phyloP scores from a whole-genome alignment of 2,888 invertebrate species.

The Chrysopilus asiliformis region DNA sequence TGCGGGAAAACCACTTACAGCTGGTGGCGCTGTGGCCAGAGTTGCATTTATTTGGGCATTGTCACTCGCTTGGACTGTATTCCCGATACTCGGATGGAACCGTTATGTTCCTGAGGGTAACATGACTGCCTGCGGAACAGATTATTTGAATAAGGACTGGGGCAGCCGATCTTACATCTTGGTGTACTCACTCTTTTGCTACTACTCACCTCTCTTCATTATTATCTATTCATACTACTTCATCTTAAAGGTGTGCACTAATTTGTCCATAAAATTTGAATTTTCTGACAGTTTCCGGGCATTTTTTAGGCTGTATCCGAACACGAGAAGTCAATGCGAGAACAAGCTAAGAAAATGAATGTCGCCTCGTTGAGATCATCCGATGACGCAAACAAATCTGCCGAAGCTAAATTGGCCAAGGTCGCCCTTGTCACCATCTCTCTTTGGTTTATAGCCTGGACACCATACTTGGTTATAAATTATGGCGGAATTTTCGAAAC shows the following conservation, averaged over 20 bases:
- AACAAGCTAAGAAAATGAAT: slow-evolving; percentile 52
- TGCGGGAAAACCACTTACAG: slow-evolving; percentile 39
- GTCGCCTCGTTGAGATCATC: slow-evolving; percentile 44
- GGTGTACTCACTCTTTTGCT: slow-evolving; percentile 37
- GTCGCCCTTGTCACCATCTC: slow-evolving; percentile 48
- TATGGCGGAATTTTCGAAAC: slow-evolving; percentile 40
- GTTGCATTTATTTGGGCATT: slow-evolving; percentile 40
- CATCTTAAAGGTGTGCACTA: slow-evolving; percentile 39
- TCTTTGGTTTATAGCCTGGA: slow-evolving; percentile 54
- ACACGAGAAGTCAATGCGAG: slow-evolving; percentile 44
- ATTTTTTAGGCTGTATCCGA: slow-evolving; percentile 42
- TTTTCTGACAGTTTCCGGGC: no score
- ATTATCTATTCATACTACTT: slow-evolving; percentile 46
- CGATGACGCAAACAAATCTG: slow-evolving; percentile 39
- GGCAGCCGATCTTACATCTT: slow-evolving; percentile 38
- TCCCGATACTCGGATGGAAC: slow-evolving; percentile 43
- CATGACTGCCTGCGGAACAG: slow-evolving; percentile 45
- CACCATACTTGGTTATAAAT: slow-evolving; percentile 46
- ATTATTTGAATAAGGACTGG: slow-evolving; percentile 38
- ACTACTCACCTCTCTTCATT: slow-evolving; percentile 37
- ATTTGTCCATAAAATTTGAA: slow-evolving; percentile 37
- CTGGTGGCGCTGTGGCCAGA: slow-evolving; percentile 34
- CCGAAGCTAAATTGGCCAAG: slow-evolving; percentile 45
- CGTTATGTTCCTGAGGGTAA: slow-evolving; percentile 50
- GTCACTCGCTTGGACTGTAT: slow-evolving; percentile 37